Conservation (phyloP, 2,113 vertebrate species). For the Pteropus alecto region DNA sequence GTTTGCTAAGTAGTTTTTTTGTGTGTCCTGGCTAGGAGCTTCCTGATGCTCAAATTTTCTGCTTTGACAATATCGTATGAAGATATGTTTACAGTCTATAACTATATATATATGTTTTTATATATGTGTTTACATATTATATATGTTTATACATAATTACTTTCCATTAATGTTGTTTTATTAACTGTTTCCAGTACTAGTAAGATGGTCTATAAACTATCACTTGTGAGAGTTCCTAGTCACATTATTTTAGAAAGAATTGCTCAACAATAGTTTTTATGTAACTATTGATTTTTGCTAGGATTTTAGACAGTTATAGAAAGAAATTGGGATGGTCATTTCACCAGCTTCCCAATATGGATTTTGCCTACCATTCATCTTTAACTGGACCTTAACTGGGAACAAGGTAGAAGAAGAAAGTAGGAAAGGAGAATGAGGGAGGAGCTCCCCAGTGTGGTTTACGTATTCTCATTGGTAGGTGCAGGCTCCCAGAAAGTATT, state of each 20-base stretch:
- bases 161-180: background rate
- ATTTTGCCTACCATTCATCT: background rate
- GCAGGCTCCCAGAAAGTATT: background rate
- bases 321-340: background rate
- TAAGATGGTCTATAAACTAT: background rate
- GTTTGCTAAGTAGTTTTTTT: background rate
- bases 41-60: slow-evolving; percentile 9
- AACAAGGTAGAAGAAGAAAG: background rate
- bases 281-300: background rate
- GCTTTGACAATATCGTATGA: background rate
- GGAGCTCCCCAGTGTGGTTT: background rate
- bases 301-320: background rate
- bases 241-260: background rate
- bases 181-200: background rate
- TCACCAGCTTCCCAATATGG: background rate
- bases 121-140: background rate
- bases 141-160: background rate
- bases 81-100: background rate
- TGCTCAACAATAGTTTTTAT: background rate
- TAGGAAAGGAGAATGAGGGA: background rate
- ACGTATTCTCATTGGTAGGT: background rate
- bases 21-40: background rate
- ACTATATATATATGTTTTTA: background rate
- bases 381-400: background rate
- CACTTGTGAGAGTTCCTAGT: background rate